phyloP scores from a whole-genome alignment of 2,113 vertebrate species.

The Albula glossodonta region DNA sequence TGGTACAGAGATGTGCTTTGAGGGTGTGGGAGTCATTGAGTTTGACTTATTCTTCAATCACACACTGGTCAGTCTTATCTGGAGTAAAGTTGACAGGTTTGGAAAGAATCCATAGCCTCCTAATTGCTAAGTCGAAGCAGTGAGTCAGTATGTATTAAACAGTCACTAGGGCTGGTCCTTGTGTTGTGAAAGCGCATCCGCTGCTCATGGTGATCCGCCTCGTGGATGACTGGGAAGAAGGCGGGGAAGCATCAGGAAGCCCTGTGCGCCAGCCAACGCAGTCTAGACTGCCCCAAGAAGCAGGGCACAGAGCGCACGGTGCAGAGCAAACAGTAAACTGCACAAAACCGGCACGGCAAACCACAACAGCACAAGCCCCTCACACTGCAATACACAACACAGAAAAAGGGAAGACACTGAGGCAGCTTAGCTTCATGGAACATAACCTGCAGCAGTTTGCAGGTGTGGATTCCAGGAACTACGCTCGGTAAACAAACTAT shows the following conservation, averaged over 20 bases:
- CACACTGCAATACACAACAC: not conserved
- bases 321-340: no score
- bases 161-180: not conserved
- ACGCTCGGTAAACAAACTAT: not conserved
- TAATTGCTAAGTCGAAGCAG: slow-evolving; percentile 14
- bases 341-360: not conserved
- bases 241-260: not conserved
- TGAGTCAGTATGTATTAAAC: slow-evolving; percentile 27
- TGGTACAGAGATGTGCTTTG: not conserved
- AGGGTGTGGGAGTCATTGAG: not conserved
- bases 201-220: not conserved
- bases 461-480: not conserved
- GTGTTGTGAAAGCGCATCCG: not conserved
- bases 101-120: not conserved
- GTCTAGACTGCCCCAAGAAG: not conserved
- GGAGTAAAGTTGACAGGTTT: not conserved
- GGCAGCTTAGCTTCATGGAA: not conserved
- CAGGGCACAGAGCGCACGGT: not conserved
- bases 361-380: no score
- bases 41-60: not conserved
- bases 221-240: not conserved
- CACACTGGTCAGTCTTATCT: not conserved
- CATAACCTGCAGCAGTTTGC: not conserved
- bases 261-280: not conserved
- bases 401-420: not conserved